Evolutionary conservation across 1,140 invertebrate species (phyloP), one percentile per base, ranked within the genome.

Genomic region (Drosophila sucinea): DNA sequence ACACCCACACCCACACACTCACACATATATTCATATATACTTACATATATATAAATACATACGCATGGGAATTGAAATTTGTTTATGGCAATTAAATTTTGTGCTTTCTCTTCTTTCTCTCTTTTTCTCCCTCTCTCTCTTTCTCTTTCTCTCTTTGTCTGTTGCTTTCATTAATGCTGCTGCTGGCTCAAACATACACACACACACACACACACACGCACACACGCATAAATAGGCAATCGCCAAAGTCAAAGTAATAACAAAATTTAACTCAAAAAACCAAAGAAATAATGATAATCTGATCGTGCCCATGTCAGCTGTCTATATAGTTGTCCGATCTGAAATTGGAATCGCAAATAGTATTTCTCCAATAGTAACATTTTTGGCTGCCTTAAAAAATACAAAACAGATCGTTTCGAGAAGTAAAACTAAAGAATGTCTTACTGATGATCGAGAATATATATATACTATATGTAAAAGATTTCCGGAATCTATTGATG

Each of bases 51-150:
- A 41, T 7, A 38, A 2, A 17, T 5, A 70, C 17, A 73, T 57
- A 72, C 67, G 76, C 83, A 83, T 77, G 79, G 67, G 67, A 85
- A 73, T 85, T 81, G 76, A 76, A 86, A 67, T 82, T 86, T 57
- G 73, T 87, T 61, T 76, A 86, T 67, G 83, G 65, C 75, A 77
- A 87, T 86, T 86, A 82, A 86, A 87, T 77, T 82, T 82, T 86
- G 56, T 77, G 83, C 70, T 87, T 82, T 76, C 47, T 62, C 72
- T 81, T 84, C 58, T 69, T 30, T 57, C 58, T 64, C 11, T 67
- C 40, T 57, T 29, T 40, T 67, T 40, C 47, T 58, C 30, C 61
- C 62, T 35, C 56, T 70, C 66, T 35, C 54, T 55, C 73, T 33
- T 57, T 33, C 68, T 79, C 33, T 60, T 4, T 77, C 27, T 68